Percentiles rank a stretch among this genome's conserved stretches.
Conservation (phyloP, 2,113 vertebrate genomes). For the Scytalopus superciliaris region DNA sequence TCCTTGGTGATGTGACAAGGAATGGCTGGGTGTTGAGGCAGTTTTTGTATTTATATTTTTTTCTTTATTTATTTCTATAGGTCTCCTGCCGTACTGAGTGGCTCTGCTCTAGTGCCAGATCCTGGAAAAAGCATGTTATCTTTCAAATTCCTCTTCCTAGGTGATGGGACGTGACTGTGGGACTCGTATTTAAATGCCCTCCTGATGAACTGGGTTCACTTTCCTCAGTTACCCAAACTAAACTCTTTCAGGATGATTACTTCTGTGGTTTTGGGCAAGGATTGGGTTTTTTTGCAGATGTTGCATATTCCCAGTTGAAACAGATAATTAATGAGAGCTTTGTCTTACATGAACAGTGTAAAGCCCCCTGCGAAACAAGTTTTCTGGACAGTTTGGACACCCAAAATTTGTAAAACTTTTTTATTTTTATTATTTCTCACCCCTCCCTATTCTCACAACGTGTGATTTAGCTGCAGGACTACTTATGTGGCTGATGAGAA, state of each 20-base stretch:
- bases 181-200: background rate
- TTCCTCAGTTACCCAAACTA: background rate
- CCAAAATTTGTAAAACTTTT: background rate
- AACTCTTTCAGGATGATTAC: background rate
- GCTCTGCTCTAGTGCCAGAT: background rate
- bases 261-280: background rate
- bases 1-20: fast-evolving
- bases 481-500: background rate
- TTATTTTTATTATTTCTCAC: background rate
- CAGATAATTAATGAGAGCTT: background rate
- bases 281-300: background rate
- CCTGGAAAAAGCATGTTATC: background rate
- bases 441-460: background rate
- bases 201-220: background rate
- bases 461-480: background rate
- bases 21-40: background rate
- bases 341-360: background rate
- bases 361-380: background rate
- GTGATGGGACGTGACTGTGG: background rate
- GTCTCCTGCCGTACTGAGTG: background rate
- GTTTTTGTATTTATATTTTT: background rate
- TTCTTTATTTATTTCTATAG: background rate
- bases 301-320: background rate
- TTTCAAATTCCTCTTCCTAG: background rate
- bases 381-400: background rate